Base-by-base conservation (phyloP, 2,888 invertebrate genomes). In the Scaptomyza parva region DNA sequence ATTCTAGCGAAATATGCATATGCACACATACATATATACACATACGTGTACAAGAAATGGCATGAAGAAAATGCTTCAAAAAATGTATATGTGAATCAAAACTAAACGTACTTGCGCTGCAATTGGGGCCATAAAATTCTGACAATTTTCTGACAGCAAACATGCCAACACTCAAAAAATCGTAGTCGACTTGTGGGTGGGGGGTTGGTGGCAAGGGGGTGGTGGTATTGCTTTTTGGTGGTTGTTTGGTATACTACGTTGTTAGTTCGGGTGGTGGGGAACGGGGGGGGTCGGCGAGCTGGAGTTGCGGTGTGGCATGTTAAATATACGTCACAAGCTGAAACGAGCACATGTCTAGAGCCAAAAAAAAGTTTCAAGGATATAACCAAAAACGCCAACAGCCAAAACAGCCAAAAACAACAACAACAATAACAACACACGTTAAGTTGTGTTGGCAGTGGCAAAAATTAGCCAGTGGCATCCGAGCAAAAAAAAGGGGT, bases 61-160 rank as follows among this genome's bases (percentile, higher is more conserved):
- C 20, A n/a, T 6, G 41, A 20, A 47, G 2, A 2, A 7, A 14
- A 14, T 2, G 9, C 17, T 37, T 37, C 9, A 57, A 53, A 33
- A 57, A 35, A n/a, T n/a, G n/a, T n/a, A n/a, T 39, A 33, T 40
- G 12, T 14, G 48, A 48, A 48, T 61, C 50, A 22, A 35, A 69
- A 53, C 26, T 48, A 57, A 75, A 28, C 59, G 53, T 43, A 59
- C 52, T 47, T 63, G 71, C n/a, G n/a, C n/a, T n/a, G n/a, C 71
- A 73, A 76, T 37, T 75, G 74, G 77, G 77, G 74, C 75, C 74
- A 82, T 78, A 80, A 80, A 78, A 88, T 87, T 87, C 82, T 84
- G 88, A 81, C 88, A 85, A 84, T 86, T 86, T 83, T 86, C 86
- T 85, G 85, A 85, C 88, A 85, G 84, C 86, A 81, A 85, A 85